Evolutionary conservation across 2,888 invertebrate genomes (phyloP).

Genomic region (Luperina testacea): DNA sequence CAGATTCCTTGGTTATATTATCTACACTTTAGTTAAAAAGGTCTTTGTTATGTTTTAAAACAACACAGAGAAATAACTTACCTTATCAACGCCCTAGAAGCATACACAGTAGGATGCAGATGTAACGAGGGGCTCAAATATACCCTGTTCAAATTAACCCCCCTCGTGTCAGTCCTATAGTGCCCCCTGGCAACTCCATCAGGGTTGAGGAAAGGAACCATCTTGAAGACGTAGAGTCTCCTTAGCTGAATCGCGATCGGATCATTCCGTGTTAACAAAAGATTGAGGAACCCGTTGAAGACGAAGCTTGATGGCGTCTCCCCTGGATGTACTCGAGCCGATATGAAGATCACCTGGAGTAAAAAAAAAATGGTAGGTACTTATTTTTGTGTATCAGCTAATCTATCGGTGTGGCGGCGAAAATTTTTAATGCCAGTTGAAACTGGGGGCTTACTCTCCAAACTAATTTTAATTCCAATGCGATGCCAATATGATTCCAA

Average conservation of each 20-base stretch:
- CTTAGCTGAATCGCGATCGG: slow-evolving; percentile 93
- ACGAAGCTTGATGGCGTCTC: slow-evolving; percentile 98
- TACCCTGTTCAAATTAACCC: slow-evolving; percentile 96
- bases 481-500: too few species aligned
- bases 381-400: background rate
- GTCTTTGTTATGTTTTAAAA: background rate
- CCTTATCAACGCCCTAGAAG: slow-evolving; percentile 94
- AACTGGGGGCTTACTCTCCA: too few species aligned
- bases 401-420: background rate
- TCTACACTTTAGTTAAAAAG: background rate
- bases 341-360: slow-evolving; percentile 94
- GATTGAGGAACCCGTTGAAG: slow-evolving; percentile 96
- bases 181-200: slow-evolving; percentile 97
- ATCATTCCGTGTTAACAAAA: slow-evolving; percentile 93
- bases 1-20: background rate
- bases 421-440: background rate
- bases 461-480: too few species aligned
- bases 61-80: slow-evolving; percentile 66
- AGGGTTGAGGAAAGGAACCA: slow-evolving; percentile 97
- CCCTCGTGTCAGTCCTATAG: slow-evolving; percentile 96
- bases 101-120: slow-evolving; percentile 96
- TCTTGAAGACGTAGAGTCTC: slow-evolving; percentile 95
- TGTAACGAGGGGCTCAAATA: slow-evolving; percentile 94
- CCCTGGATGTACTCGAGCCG: slow-evolving; percentile 97
- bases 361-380: slow-evolving; percentile 14